Base-by-base conservation (phyloP, 2,113 vertebrate species). In the Salvelinus alpinus region DNA sequence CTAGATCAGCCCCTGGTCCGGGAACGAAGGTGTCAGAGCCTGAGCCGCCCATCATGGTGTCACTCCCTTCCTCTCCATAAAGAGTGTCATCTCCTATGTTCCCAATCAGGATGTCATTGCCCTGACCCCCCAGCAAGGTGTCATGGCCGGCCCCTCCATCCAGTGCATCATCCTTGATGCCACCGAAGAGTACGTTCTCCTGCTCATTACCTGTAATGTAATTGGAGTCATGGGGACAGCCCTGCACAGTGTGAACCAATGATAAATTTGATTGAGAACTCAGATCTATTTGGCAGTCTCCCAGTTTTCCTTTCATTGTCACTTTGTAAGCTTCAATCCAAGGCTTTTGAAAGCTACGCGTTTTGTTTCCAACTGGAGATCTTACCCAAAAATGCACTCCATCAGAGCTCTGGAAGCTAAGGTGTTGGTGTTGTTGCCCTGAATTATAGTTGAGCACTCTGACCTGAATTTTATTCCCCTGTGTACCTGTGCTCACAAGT, bases 111-210 rank as follows among this genome's bases (percentile, higher is more conserved):
- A 88, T 64, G 70, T 88, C 89, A 16, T 44, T 72, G 78, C 89
- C 87, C 5, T 67, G 34, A 12, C 84, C 87, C 68, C 89, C 89
- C 0, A 79, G 79, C 74, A 90, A 64, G 0, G 74, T 85, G 72
- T 90, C 89, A 18, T 86, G 78, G 70, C 86, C 89, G 24, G 73
- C 75, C 3, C 82, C 86, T 76, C 87, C 87, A 11, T 83, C 77
- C 65, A 90, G 72, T 2, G 22, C 29, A 1, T 89, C 83, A 6
- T 86, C 72, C 73, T 68, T 80, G 72, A 78, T 64, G 0, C 89
- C 89, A 66, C 86, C 88, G 54, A 84, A 73, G 11, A 90, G 60
- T 60, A 44, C 79, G 2, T 84, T 90, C 66, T 80, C 71, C 71
- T 24, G 22, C 29, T 74, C 24, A 48, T 87, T 88, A 5, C 85